Evolutionary conservation across 2,888 invertebrate species (phyloP), one percentile per base, ranked within the genome.

Genomic region (Atethmia centrago): DNA sequence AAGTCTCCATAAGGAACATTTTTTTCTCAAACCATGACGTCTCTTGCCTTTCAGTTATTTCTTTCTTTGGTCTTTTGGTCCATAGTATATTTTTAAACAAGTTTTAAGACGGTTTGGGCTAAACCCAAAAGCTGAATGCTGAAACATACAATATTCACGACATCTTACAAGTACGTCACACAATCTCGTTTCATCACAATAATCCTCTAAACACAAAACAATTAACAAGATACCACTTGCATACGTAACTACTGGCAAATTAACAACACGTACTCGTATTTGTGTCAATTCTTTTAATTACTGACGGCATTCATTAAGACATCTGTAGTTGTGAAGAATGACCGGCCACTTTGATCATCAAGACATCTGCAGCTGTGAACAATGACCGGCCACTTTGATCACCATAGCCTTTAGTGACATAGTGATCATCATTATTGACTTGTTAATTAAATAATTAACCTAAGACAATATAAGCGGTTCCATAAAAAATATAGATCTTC

Each of bases 351-450:
- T 85, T 87, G 85, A 87, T 74, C 31, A 66, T 53, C 19, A 67
- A 4, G 31, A n/a, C n/a, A n/a, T 81, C 28, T 58, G 59, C 62
- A 61, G 42, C 64, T 72, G 21, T 65, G 62, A 58, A 70, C 58
- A 77, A 79, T 67, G 51, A 47, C 67, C 83, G 87, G 85, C 14
- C 16, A 45, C 82, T 85, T 85, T 87, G 85, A 87, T 74, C 31
- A 66, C 49, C 21, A 67, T 14, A 49, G 16, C 63, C 63, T 69
- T 36, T 53, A 4, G 9, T 69, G 68, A 56, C 55, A 70, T 8
- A 14, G 49, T 61, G 36, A 70, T 59, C 55, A 61, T 42, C 51
- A 51, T 12, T 21, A 40, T 75, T 70, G 66, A 81, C 76, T 82
- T 55, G 31, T 67, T 70, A 61, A 82, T 81, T 45, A 56, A 64